These are phyloP conservation scores for Eupithecia dodoneata DNA, from an alignment of 2,888 invertebrate genomes.

Conservation along the genomic window DNA sequence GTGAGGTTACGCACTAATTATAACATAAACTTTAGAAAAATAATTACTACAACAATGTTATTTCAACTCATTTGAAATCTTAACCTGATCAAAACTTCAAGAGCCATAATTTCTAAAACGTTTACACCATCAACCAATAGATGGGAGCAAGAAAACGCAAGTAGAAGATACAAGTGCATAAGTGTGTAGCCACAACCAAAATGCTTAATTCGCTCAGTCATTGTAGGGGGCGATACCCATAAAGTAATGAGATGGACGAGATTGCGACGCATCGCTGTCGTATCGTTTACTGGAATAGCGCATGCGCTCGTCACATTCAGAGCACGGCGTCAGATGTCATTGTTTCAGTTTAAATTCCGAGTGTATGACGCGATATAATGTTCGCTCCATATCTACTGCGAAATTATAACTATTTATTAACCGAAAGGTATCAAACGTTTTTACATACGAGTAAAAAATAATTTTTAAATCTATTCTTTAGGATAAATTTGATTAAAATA, in stretches of 20 bases:
- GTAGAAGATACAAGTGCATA: not conserved
- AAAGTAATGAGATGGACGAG: slow-evolving; percentile 25
- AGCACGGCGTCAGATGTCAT: slow-evolving; percentile 75
- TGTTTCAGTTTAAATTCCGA: slow-evolving; percentile 78
- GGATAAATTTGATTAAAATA: too few species aligned
- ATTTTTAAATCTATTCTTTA: too few species aligned
- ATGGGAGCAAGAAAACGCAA: too few species aligned
- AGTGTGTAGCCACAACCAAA: not conserved
- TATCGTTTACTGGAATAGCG: slow-evolving; percentile 23
- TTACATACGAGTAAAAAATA: not conserved
- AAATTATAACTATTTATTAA: not conserved
- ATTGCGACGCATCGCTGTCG: slow-evolving; percentile 20
- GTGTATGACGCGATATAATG: slow-evolving; percentile 69
- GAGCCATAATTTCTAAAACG: not conserved
- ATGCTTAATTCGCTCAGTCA: slow-evolving; percentile 15
- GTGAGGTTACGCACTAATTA: too few species aligned
- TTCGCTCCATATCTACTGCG: slow-evolving; percentile 29
- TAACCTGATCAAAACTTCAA: not conserved
- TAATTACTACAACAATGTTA: not conserved
- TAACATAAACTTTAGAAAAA: not conserved
- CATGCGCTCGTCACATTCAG: slow-evolving; percentile 52
- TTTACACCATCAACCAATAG: not conserved
- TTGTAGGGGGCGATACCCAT: slow-evolving; percentile 15
- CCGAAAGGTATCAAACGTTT: not conserved
- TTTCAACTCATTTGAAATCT: not conserved